A percentile compares a stretch with the other conserved stretches of the same genome.
phyloP scores from a whole-genome alignment of 2,888 invertebrate species.

The Gasteruption jaculator region DNA sequence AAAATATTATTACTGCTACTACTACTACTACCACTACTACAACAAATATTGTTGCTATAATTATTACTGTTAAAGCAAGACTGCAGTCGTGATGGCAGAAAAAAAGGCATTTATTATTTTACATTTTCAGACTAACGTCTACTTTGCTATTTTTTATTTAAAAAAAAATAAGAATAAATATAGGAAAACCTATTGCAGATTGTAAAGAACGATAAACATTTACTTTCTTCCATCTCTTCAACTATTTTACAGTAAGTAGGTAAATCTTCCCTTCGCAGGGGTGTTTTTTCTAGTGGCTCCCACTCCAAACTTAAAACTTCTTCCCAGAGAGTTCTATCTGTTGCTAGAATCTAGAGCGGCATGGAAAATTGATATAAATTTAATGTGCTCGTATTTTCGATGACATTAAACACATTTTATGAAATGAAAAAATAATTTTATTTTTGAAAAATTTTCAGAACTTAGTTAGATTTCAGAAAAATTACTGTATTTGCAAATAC shows the following conservation, averaged over 20 bases:
- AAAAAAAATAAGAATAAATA: conserved; percentile 2
- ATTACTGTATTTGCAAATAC: background rate
- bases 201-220: conserved; percentile 2
- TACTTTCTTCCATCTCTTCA: conserved; percentile 33
- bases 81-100: no score
- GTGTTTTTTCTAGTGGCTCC: conserved; percentile 50
- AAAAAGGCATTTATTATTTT: no score
- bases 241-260: conserved; percentile 49
- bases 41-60: no score
- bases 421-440: no score
- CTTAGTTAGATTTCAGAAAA: conserved; percentile 16
- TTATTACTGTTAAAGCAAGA: no score
- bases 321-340: conserved; percentile 61
- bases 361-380: conserved; percentile 5
- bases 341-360: conserved; percentile 54
- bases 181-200: background rate
- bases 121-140: no score
- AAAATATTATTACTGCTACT: background rate
- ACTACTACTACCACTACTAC: no score
- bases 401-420: no score
- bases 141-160: no score
- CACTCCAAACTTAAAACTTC: conserved; percentile 61
- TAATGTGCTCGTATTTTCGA: no score
- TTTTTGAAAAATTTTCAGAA: background rate
- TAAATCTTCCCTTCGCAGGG: conserved; percentile 51